A percentile compares a stretch with the other conserved stretches of the same genome.
Evolutionary conservation across 1,140 invertebrate genomes (phyloP).

Genomic region (Diploscapter pachys): DNA sequence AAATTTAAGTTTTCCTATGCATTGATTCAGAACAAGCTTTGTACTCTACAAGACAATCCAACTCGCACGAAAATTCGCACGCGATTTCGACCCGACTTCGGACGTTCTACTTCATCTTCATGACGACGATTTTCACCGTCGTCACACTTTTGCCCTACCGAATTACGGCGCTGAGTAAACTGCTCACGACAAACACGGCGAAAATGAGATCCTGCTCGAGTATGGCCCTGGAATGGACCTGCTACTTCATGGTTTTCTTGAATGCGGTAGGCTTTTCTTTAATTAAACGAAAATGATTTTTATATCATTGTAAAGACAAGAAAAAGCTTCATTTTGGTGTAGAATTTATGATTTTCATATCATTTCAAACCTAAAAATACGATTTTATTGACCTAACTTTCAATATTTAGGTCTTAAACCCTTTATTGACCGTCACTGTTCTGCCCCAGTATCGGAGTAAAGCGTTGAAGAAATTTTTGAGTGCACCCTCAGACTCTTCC

Average conservation of each 20-base stretch:
- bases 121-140: slow-evolving; percentile 34
- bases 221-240: slow-evolving; percentile 5
- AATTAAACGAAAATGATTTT: neutral
- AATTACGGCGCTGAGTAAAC: neutral
- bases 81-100: slow-evolving; percentile 21
- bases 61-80: neutral
- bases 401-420: slow-evolving; percentile 22
- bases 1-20: too few species aligned
- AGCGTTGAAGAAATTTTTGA: too few species aligned
- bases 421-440: slow-evolving; percentile 30
- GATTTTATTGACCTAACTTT: too few species aligned
- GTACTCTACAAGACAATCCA: too few species aligned
- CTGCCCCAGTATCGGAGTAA: slow-evolving; percentile 25
- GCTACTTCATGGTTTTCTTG: slow-evolving; percentile 23
- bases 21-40: too few species aligned
- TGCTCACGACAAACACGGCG: slow-evolving; percentile 5
- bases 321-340: neutral
- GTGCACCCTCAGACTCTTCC: too few species aligned
- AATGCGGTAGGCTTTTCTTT: slow-evolving; percentile 20
- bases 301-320: neutral
- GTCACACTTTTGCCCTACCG: slow-evolving; percentile 25
- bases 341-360: too few species aligned
- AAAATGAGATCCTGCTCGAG: neutral
- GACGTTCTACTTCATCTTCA: slow-evolving; percentile 37
- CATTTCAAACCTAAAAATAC: too few species aligned